Conservation (phyloP, 1,140 invertebrate genomes). For the Metaphire vulgaris region DNA sequence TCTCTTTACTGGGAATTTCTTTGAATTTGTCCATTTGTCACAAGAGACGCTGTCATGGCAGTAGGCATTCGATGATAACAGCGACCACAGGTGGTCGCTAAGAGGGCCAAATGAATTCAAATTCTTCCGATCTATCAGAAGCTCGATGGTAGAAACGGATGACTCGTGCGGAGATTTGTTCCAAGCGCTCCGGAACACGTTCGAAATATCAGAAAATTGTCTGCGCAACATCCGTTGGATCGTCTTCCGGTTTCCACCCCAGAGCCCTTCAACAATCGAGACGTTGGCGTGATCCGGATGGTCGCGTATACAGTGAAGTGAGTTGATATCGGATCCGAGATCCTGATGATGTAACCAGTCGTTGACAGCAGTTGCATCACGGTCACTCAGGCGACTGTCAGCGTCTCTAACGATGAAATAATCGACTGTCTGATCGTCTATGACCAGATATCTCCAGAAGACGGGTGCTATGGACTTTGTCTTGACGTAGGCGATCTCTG, state of each 20-base stretch:
- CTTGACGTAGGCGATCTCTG: slow-evolving; percentile 1
- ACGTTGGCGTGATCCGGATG: slow-evolving; percentile 31
- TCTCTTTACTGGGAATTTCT: slow-evolving; percentile 20
- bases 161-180: neutral
- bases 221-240: neutral
- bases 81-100: slow-evolving; percentile 17
- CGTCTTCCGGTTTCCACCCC: neutral
- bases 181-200: neutral
- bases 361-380: slow-evolving; percentile 40
- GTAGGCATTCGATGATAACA: neutral
- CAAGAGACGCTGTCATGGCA: slow-evolving; percentile 19
- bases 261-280: slow-evolving; percentile 9
- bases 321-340: slow-evolving; percentile 25
- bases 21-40: neutral
- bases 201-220: neutral
- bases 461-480: slow-evolving; percentile 1
- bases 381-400: slow-evolving; percentile 33
- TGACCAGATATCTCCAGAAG: slow-evolving; percentile 40
- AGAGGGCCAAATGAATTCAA: neutral
- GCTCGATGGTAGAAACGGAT: neutral
- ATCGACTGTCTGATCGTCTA: slow-evolving; percentile 42
- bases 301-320: slow-evolving; percentile 43
- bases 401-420: slow-evolving; percentile 41
- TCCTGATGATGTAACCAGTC: slow-evolving; percentile 32
- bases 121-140: neutral